Conservation (phyloP, 2,797 vertebrate species). For the Choloepus didactylus region DNA sequence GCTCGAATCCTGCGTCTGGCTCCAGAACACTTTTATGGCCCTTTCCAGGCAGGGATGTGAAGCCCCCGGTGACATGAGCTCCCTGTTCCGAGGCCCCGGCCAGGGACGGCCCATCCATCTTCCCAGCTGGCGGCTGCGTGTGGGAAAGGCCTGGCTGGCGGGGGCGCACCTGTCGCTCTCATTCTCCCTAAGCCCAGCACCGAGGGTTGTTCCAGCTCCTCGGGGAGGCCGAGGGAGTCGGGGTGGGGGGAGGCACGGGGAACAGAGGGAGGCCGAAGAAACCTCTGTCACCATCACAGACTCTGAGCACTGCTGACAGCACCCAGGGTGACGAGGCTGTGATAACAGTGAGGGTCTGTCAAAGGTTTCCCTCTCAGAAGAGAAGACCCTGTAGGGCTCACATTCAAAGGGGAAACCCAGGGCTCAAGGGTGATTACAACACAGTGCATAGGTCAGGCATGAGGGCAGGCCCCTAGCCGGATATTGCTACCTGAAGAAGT, state of each 20-base stretch:
- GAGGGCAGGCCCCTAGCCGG: not conserved
- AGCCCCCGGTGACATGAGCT: conserved; percentile 27
- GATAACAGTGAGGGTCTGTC: not conserved
- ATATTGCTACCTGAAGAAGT: not conserved
- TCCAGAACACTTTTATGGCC: conserved; percentile 53
- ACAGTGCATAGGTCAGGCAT: accelerated
- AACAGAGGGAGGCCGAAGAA: no score
- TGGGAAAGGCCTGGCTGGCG: conserved; percentile 66
- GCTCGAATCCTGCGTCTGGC: conserved; percentile 66
- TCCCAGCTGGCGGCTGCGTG: conserved; percentile 77
- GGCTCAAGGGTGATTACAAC: accelerated
- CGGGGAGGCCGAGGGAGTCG: accelerated
- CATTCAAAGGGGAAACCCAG: not conserved
- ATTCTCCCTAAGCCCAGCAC: conserved; percentile 59
- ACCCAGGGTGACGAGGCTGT: accelerated
- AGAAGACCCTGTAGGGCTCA: not conserved
- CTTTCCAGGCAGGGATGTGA: conserved; percentile 45
- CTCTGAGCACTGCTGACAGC: not conserved
- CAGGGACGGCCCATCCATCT: conserved; percentile 71
- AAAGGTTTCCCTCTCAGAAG: not conserved
- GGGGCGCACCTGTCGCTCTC: conserved; percentile 76
- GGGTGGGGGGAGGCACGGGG: not conserved
- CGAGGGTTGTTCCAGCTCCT: not conserved
- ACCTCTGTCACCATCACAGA: not conserved
- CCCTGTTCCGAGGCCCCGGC: not conserved